These are phyloP conservation scores for Cranoglanis bouderius DNA, from an alignment of 2,113 vertebrate genomes.

Conservation along the genomic window DNA sequence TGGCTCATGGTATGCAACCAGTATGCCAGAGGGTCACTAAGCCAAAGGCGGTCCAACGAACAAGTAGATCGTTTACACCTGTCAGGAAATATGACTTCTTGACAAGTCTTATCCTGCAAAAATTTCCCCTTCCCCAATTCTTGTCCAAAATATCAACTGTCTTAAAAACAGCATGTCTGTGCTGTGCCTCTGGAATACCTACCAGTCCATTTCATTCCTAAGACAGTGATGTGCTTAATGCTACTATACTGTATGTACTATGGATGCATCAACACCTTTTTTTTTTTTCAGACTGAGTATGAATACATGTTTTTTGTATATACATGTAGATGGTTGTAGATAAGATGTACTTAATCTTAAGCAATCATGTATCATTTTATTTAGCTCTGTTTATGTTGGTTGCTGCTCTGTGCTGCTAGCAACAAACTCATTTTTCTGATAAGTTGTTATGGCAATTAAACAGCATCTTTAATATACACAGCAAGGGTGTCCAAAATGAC, in stretches of 20 bases:
- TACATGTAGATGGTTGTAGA: no score
- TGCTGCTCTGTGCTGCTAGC: background rate
- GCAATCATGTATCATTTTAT: background rate
- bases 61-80: conserved; percentile 8
- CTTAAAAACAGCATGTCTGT: background rate
- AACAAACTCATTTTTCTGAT: background rate
- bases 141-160: background rate
- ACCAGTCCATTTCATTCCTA: background rate
- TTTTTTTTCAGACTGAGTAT: background rate
- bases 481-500: background rate
- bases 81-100: background rate
- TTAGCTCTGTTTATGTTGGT: background rate
- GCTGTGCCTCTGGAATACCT: background rate
- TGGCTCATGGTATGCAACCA: background rate
- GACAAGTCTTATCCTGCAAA: conserved; percentile 15
- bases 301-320: background rate
- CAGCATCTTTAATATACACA: background rate
- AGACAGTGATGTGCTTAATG: background rate
- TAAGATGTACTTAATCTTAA: background rate
- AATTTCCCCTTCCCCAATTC: background rate
- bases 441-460: background rate
- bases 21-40: conserved; percentile 26
- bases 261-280: background rate
- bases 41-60: background rate
- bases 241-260: background rate